phyloP scores from a whole-genome alignment of 2,797 vertebrate species.

The Erithacus rubecula region DNA sequence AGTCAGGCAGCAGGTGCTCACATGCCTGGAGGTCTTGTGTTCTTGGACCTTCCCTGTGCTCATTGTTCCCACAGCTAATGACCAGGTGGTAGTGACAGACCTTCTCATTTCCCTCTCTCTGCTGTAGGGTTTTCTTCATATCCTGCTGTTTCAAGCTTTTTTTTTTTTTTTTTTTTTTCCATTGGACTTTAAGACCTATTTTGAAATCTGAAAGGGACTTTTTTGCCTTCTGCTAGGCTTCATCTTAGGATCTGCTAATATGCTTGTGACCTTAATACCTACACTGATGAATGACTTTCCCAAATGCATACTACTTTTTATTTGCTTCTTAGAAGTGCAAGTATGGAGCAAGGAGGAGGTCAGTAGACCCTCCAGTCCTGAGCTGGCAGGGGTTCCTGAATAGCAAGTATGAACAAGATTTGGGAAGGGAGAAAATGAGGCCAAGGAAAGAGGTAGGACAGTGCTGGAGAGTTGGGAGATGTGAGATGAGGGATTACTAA shows the following conservation, averaged over 20 bases:
- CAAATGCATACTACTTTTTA: not conserved
- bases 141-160: constrained; percentile 3
- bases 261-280: constrained; percentile 11
- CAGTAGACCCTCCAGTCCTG: not conserved
- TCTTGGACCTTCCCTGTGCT: not conserved
- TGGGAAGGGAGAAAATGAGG: not conserved
- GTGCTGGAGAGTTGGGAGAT: not conserved
- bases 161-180: not conserved
- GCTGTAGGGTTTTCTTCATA: constrained; percentile 12
- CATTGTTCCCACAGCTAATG: not conserved
- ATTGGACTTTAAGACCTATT: not conserved
- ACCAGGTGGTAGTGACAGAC: constrained; percentile 54
- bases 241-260: not conserved
- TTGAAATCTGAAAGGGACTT: constrained; percentile 14
- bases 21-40: not conserved
- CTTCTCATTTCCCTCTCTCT: not conserved
- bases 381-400: not conserved
- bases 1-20: constrained; percentile 29
- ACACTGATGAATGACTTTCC: not conserved
- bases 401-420: not conserved
- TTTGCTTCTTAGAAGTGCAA: not conserved
- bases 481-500: not conserved
- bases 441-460: not conserved
- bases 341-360: not conserved
- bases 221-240: not conserved